phyloP scores from a whole-genome alignment of 2,797 vertebrate genomes.

The Sebastes oblongus region DNA sequence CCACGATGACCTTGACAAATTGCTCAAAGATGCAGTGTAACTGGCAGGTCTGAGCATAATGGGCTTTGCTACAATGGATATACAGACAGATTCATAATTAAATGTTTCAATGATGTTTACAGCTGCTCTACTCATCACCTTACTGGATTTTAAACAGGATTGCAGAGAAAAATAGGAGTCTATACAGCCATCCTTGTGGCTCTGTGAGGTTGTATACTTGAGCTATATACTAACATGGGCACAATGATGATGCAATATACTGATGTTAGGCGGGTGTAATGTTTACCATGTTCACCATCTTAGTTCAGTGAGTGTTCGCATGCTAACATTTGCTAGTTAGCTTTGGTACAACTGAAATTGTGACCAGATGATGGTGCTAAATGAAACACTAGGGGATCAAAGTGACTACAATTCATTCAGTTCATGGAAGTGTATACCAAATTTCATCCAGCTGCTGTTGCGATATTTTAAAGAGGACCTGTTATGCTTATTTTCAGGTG shows the following conservation, averaged over 20 bases:
- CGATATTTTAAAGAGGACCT: too few relatives aligned
- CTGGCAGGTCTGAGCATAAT: not conserved
- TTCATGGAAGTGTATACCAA: too few relatives aligned
- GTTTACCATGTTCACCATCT: not conserved
- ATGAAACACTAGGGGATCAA: too few relatives aligned
- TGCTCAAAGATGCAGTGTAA: not conserved
- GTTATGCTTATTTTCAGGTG: too few relatives aligned
- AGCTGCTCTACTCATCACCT: not conserved
- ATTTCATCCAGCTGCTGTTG: too few relatives aligned
- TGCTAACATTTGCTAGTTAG: not conserved
- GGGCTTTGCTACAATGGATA: not conserved
- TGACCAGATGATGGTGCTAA: too few relatives aligned
- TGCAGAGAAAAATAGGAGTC: not conserved
- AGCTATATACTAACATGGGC: not conserved
- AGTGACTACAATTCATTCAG: too few relatives aligned
- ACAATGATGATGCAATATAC: not conserved
- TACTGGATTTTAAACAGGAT: not conserved
- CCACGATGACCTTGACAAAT: slow-evolving; percentile 4
- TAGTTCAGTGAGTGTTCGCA: not conserved
- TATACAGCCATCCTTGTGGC: not conserved
- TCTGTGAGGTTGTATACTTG: not conserved
- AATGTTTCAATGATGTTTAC: not conserved
- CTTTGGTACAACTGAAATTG: not conserved
- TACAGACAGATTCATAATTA: not conserved
- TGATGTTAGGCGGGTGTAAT: not conserved